Evolutionary conservation across 2,797 vertebrate species (phyloP).

Genomic region (Sciaenops ocellatus): DNA sequence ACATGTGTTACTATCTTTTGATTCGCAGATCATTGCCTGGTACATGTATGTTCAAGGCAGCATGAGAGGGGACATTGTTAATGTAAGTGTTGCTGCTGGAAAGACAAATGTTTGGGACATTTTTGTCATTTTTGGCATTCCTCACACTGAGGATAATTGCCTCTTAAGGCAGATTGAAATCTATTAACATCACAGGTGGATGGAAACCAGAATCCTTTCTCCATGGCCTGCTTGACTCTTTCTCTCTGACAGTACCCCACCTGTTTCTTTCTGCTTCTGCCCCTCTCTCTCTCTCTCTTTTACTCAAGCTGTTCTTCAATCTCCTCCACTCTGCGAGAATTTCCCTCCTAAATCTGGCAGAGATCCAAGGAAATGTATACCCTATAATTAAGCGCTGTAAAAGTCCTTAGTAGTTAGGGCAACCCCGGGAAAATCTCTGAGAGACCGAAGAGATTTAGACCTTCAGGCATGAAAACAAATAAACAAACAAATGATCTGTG

Average conservation of each 20-base stretch:
- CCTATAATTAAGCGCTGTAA: constrained; percentile 86
- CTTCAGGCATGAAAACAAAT: constrained; percentile 42
- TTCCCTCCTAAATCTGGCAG: constrained; percentile 72
- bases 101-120: constrained; percentile 46
- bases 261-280: constrained; percentile 67
- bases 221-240: constrained; percentile 27
- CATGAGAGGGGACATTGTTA: constrained; percentile 25
- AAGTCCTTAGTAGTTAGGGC: constrained; percentile 56
- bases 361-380: constrained; percentile 77
- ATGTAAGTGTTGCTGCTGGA: constrained; percentile 32
- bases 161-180: constrained; percentile 73
- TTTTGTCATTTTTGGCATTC: constrained; percentile 75
- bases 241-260: constrained; percentile 60
- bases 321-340: constrained; percentile 39
- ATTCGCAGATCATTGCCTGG: background rate
- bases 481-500: constrained; percentile 35
- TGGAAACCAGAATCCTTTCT: constrained; percentile 50
- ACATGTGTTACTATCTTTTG: background rate
- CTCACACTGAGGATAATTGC: constrained; percentile 47
- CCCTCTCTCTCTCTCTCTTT: constrained; percentile 68
- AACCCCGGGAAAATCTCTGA: constrained; percentile 46
- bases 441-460: constrained; percentile 17
- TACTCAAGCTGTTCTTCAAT: constrained; percentile 40
- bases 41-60: background rate
- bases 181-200: constrained; percentile 83